phyloP scores from a whole-genome alignment of 2,797 vertebrate genomes.

The Rhinichthys osculus region DNA sequence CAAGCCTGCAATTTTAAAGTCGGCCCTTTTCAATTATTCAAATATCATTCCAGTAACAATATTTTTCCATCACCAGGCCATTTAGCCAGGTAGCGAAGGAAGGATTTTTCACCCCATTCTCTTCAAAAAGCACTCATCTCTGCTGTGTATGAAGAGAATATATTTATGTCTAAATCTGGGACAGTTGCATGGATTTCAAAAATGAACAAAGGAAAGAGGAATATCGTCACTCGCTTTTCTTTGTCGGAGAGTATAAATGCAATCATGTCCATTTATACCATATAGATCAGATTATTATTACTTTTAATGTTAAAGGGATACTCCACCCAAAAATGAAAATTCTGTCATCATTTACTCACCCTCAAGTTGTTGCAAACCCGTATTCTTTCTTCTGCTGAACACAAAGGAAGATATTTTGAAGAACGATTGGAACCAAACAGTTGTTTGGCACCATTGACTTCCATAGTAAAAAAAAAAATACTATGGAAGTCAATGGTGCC shows the following conservation, averaged over 20 bases:
- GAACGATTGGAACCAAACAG: too few relatives aligned
- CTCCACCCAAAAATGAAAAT: too few relatives aligned
- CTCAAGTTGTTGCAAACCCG: too few relatives aligned
- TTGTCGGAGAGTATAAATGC: not conserved
- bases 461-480: too few relatives aligned
- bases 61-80: constrained; percentile 83
- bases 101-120: constrained; percentile 62
- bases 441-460: too few relatives aligned
- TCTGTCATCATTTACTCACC: too few relatives aligned
- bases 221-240: constrained; percentile 51
- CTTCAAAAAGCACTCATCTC: constrained; percentile 75
- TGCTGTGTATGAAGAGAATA: constrained; percentile 69
- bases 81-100: constrained; percentile 74
- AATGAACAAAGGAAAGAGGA: constrained; percentile 51
- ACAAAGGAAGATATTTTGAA: too few relatives aligned
- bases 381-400: too few relatives aligned
- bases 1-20: constrained; percentile 78
- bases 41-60: constrained; percentile 78
- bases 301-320: not conserved
- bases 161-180: constrained; percentile 68
- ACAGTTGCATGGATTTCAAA: constrained; percentile 64
- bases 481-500: too few relatives aligned
- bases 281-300: not conserved
- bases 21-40: constrained; percentile 80
- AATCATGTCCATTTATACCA: not conserved